Conservation (phyloP, 2,888 invertebrate species). For the Hydroisotoma schaefferi region DNA sequence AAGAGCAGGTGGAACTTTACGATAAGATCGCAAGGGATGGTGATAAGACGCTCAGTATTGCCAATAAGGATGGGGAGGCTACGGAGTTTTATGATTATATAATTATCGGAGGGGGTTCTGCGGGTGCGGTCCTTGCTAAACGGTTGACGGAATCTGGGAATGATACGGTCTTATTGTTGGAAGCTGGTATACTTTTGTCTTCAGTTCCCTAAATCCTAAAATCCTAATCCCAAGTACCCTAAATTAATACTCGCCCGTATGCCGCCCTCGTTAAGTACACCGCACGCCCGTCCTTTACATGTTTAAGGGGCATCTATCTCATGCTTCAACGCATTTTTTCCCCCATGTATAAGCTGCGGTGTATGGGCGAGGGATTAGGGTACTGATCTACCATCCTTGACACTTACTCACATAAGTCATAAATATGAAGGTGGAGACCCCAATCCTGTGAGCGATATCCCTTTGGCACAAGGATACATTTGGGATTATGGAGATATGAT, state of each 20-base stretch:
- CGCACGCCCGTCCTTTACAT: no score
- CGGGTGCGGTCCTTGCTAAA: slow-evolving; percentile 6
- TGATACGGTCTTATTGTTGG: slow-evolving; percentile 12
- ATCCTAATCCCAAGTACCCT: no score
- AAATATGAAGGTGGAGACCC: slow-evolving; percentile 35
- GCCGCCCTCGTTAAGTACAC: no score
- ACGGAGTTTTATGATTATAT: slow-evolving; percentile 6
- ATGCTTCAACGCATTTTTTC: no score
- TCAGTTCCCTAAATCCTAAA: no score
- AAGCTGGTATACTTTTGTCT: no score
- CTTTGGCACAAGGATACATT: slow-evolving; percentile 7
- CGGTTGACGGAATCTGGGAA: neutral
- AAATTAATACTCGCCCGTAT: no score
- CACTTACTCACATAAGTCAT: no score
- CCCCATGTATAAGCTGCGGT: no score
- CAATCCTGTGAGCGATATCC: slow-evolving; percentile 32
- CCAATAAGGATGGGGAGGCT: neutral
- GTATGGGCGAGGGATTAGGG: no score
- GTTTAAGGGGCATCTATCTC: no score
- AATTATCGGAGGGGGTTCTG: slow-evolving; percentile 15
- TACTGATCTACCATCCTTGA: no score
- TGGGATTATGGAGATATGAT: neutral
- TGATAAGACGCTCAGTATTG: neutral
- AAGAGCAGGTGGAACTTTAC: neutral
- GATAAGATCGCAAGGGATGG: neutral